phyloP scores from a whole-genome alignment of 2,888 invertebrate species.

The Proisotoma minuta region DNA sequence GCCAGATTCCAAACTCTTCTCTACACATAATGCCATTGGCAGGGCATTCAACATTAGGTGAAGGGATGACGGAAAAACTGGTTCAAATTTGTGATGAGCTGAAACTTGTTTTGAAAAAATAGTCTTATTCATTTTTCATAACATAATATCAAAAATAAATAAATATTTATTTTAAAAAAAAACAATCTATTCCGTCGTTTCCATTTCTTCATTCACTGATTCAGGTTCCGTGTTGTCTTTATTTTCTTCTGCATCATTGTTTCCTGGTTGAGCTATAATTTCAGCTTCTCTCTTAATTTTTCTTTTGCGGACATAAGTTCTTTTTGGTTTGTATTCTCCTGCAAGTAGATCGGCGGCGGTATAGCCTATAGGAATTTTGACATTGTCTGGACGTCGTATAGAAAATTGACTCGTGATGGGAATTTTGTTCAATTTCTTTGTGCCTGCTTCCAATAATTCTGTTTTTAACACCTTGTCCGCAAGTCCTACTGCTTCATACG shows the following conservation, averaged over 20 bases:
- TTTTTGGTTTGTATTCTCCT: neutral
- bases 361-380: constrained; percentile 7
- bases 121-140: no score
- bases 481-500: constrained; percentile 36
- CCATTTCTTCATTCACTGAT: no score
- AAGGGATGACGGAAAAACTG: constrained; percentile 25
- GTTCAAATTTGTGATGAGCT: constrained; percentile 35
- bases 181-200: no score
- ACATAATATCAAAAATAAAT: no score
- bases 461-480: constrained; percentile 35
- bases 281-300: no score
- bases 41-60: constrained; percentile 30
- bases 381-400: neutral
- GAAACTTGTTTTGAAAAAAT: neutral
- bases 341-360: constrained; percentile 1
- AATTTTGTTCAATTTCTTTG: constrained; percentile 15
- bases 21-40: constrained; percentile 20
- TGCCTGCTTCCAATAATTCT: constrained; percentile 19
- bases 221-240: no score
- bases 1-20: constrained; percentile 23
- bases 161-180: no score
- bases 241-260: no score
- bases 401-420: neutral
- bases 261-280: no score
- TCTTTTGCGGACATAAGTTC: neutral